Evolutionary conservation across 1,140 invertebrate genomes (phyloP).

Genomic region (Andrena cerasifolii): DNA sequence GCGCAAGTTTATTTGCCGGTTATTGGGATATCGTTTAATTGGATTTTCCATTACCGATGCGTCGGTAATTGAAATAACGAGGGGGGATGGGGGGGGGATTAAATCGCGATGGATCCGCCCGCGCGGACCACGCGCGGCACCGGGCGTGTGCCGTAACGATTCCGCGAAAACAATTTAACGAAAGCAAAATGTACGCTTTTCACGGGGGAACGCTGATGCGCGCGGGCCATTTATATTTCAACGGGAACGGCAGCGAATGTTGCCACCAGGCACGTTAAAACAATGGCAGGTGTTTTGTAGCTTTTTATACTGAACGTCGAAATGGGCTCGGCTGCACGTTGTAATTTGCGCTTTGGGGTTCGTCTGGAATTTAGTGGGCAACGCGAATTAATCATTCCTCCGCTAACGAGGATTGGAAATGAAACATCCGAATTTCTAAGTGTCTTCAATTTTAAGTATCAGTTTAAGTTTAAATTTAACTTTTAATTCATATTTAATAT

Average conservation of each 20-base stretch:
- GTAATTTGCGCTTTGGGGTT: too few relatives aligned
- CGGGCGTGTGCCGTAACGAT: neutral
- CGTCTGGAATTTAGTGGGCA: too few relatives aligned
- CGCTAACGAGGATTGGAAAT: too few relatives aligned
- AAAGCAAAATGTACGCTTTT: neutral
- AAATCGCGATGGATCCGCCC: slow-evolving; percentile 11
- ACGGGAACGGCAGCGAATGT: neutral
- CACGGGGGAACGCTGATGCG: neutral
- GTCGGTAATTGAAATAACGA: slow-evolving; percentile 49
- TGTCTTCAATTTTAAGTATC: too few relatives aligned
- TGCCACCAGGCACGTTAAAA: too few relatives aligned
- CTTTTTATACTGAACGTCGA: too few relatives aligned
- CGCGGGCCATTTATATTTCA: neutral
- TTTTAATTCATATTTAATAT: too few relatives aligned
- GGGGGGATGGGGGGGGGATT: slow-evolving; percentile 34
- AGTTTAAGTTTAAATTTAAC: too few relatives aligned
- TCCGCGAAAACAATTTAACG: slow-evolving; percentile 17
- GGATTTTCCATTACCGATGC: slow-evolving; percentile 48
- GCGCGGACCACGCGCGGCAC: neutral
- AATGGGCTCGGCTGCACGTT: too few relatives aligned
- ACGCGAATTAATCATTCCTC: too few relatives aligned
- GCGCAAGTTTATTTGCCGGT: slow-evolving; percentile 36
- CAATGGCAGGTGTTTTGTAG: too few relatives aligned
- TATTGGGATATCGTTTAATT: slow-evolving; percentile 45
- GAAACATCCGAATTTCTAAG: too few relatives aligned